These are phyloP conservation scores for Balaeniceps rex DNA, from an alignment of 2,113 vertebrate genomes.

Conservation along the genomic window DNA sequence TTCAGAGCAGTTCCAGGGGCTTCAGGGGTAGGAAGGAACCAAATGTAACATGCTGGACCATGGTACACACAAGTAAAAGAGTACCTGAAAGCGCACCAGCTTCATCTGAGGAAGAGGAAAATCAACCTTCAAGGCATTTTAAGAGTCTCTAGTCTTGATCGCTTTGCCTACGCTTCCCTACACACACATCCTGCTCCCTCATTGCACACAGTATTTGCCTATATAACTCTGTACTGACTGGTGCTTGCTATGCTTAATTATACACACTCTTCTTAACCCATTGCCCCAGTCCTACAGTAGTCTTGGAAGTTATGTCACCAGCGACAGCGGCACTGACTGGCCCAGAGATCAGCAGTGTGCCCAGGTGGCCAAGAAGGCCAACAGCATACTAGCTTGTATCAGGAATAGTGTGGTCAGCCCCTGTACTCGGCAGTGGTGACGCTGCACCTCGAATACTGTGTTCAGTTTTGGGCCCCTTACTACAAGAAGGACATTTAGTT, in stretches of 20 bases:
- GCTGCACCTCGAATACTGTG: too few species aligned
- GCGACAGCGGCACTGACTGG: neutral
- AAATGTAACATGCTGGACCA: neutral
- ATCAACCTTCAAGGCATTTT: neutral
- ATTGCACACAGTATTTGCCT: rapidly evolving
- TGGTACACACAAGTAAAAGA: neutral
- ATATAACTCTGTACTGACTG: neutral
- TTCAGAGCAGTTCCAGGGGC: neutral
- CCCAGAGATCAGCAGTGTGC: too few species aligned
- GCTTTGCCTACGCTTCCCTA: neutral
- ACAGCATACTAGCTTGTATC: too few species aligned
- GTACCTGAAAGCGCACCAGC: neutral
- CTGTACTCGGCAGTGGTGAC: too few species aligned
- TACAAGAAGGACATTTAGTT: too few species aligned
- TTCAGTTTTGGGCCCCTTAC: too few species aligned
- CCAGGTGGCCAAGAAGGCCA: too few species aligned
- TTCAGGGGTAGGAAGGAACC: neutral
- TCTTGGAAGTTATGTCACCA: neutral
- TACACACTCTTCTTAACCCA: neutral
- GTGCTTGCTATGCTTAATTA: neutral
- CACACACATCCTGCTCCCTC: neutral
- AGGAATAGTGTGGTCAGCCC: too few species aligned
- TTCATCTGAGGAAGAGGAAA: neutral
- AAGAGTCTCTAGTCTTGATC: neutral
- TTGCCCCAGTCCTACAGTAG: too few species aligned